Percentiles rank a stretch among this genome's conserved stretches.
Conservation (phyloP, 2,888 invertebrate genomes). For the Athalia circularis region DNA sequence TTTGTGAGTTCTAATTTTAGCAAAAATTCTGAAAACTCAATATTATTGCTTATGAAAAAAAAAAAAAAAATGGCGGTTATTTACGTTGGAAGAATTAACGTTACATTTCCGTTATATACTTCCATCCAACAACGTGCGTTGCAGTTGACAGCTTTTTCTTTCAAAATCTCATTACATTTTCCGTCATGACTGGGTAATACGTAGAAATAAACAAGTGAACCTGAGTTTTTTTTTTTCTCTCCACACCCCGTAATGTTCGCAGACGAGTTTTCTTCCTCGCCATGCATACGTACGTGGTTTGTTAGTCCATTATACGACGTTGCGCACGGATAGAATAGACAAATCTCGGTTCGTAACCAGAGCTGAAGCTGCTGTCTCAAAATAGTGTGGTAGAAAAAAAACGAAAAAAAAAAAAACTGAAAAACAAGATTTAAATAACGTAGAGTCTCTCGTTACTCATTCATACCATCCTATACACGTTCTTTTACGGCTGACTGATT, state of each 20-base stretch:
- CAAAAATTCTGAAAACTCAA: not conserved
- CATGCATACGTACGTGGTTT: not conserved
- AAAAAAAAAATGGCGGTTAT: not conserved
- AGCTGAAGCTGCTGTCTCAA: slow-evolving; percentile 8
- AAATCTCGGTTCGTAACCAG: not conserved
- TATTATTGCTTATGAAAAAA: too few species aligned
- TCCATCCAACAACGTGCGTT: not conserved
- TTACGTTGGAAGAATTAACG: not conserved
- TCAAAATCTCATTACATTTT: slow-evolving; percentile 6
- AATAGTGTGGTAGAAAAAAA: slow-evolving; percentile 24
- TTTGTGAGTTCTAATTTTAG: not conserved
- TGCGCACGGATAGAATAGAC: slow-evolving; percentile 5
- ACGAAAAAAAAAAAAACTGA: not conserved
- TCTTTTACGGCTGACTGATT: slow-evolving; percentile 49
- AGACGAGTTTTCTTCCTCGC: not conserved
- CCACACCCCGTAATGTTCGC: not conserved
- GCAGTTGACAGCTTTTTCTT: not conserved
- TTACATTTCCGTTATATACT: not conserved
- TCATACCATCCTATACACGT: slow-evolving; percentile 24
- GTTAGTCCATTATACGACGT: slow-evolving; percentile 7
- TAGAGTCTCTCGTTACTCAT: slow-evolving; percentile 52
- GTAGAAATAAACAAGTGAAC: not conserved
- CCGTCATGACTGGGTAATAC: slow-evolving; percentile 8
- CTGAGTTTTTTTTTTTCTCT: not conserved
- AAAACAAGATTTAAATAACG: too few species aligned